Conservation (phyloP, 2,888 invertebrate genomes). For the Piscicola geometra region DNA sequence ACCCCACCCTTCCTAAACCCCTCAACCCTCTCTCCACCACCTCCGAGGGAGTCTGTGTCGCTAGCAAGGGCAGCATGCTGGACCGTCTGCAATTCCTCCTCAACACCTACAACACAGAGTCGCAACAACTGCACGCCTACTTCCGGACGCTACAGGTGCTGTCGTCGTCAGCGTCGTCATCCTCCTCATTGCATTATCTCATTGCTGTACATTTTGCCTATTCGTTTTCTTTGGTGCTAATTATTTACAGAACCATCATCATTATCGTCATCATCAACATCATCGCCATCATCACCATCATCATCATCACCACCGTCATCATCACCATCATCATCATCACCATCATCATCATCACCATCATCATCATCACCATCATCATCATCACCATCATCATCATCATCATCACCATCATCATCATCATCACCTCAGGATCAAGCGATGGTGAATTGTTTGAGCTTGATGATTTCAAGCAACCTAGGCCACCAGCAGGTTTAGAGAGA, state of each 20-base stretch:
- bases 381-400: conserved; percentile 10
- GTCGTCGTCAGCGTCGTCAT: too few relatives aligned
- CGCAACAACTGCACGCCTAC: conserved; percentile 76
- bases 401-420: conserved; percentile 12
- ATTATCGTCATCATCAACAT: neutral
- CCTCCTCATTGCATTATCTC: too few relatives aligned
- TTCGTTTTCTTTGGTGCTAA: neutral
- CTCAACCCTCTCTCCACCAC: too few relatives aligned
- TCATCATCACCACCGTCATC: neutral
- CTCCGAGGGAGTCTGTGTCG: conserved; percentile 70
- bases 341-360: conserved; percentile 10
- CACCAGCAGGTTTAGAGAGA: conserved; percentile 70
- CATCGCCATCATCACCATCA: neutral
- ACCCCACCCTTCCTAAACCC: too few relatives aligned
- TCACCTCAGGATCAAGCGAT: conserved; percentile 69
- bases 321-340: conserved; percentile 1
- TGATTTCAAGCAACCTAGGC: conserved; percentile 61
- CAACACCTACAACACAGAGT: conserved; percentile 76
- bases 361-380: conserved; percentile 10
- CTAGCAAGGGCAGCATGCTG: conserved; percentile 77
- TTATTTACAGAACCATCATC: too few relatives aligned
- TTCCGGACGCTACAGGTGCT: conserved; percentile 67
- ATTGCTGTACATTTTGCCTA: too few relatives aligned
- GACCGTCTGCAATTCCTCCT: conserved; percentile 79
- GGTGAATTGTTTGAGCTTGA: conserved; percentile 77